Base-by-base conservation (phyloP, 2,797 vertebrate genomes). In the Merluccius polli region DNA sequence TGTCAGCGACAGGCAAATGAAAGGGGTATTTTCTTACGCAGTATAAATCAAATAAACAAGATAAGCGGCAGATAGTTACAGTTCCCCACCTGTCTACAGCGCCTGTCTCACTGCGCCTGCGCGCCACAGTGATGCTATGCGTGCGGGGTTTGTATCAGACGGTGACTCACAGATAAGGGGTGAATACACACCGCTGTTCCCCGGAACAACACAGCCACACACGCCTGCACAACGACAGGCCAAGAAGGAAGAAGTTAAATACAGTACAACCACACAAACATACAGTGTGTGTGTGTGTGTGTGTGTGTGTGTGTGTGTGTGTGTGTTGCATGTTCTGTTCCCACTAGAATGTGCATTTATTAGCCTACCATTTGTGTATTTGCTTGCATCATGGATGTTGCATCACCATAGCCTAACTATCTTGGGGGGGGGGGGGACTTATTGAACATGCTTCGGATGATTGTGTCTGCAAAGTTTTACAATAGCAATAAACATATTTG, bases 71-170 rank as follows among this genome's bases (percentile, higher is more conserved):
- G 52, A 59, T n/a, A n/a, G 24, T 12, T 65, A 7, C 7, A 21
- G 48, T 52, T 21, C 0, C 18, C 48, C 48, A 21, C 16, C n/a
- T 65, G 59, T 27, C n/a, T 27, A 65, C 12, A 65, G 59, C n/a
- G 59, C 11, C 24, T 70, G 77, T 32, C 74, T 72, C 21, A 4
- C 30, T 79, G 75, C 48, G 69, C n/a, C n/a, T 78, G 31, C 76
- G 73, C 44, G 27, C 2, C 12, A 31, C 79, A 75, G 69, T 41
- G 29, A 71, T 2, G 75, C 12, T 71, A 27, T 77, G 44, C 52
- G 76, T 16, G 44, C 80, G 78, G 24, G 75, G 85, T 78, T 87
- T 87, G 27, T 67, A 88, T 89, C 87, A 88, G 83, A 88, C 88
- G 87, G 78, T 88, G 78, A 81, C 79, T 80, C 24, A 81, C 6